These are phyloP conservation scores for Carterocephalus palaemon DNA, from an alignment of 2,888 invertebrate species.

Conservation along the genomic window DNA sequence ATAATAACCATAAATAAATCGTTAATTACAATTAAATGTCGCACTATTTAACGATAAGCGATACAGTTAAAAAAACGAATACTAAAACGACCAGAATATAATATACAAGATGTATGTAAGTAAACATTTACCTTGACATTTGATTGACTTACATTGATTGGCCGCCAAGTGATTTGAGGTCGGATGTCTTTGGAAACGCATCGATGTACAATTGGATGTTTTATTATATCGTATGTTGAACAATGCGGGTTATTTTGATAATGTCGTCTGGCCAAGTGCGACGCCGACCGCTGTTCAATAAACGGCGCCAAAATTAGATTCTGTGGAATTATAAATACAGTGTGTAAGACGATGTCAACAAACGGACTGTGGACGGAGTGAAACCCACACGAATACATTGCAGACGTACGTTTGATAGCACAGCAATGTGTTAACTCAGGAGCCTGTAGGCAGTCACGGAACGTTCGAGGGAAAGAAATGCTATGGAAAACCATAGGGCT, in stretches of 20 bases:
- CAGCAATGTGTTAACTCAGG: too few relatives aligned
- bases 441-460: too few relatives aligned
- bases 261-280: constrained; percentile 25
- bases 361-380: constrained; percentile 31
- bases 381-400: constrained; percentile 26
- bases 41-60: neutral
- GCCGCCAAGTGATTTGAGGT: neutral
- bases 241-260: constrained; percentile 18
- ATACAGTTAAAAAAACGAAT: too few relatives aligned
- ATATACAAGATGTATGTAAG: neutral
- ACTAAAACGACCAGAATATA: neutral
- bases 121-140: neutral
- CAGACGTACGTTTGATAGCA: too few relatives aligned
- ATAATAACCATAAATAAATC: constrained; percentile 16
- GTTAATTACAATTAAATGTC: constrained; percentile 6
- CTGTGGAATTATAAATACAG: constrained; percentile 37
- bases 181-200: neutral
- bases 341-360: constrained; percentile 46
- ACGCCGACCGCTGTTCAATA: constrained; percentile 33
- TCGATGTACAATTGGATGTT: neutral
- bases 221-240: constrained; percentile 2
- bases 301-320: constrained; percentile 39
- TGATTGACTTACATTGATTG: neutral
- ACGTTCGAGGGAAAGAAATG: too few relatives aligned
- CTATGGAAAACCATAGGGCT: too few relatives aligned